These are phyloP conservation scores for Leptobrachium leishanense DNA, from an alignment of 2,113 vertebrate species.

Conservation along the genomic window DNA sequence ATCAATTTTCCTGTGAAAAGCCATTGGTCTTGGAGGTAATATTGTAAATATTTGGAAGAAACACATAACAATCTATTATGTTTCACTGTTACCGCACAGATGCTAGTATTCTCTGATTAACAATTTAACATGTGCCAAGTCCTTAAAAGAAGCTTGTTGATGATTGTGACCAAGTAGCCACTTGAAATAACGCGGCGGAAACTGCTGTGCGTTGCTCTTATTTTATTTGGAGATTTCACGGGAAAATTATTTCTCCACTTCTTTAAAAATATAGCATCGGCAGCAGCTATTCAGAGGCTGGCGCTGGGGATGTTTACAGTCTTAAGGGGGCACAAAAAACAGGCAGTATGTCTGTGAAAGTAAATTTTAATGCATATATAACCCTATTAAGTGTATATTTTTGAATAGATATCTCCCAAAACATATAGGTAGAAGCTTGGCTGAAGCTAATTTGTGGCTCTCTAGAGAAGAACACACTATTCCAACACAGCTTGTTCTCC, in stretches of 20 bases:
- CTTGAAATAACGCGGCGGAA: not conserved
- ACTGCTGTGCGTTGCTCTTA: not conserved
- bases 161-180: slow-evolving; percentile 13
- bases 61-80: not conserved
- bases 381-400: too few species aligned
- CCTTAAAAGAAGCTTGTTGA: slow-evolving; percentile 1
- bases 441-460: too few species aligned
- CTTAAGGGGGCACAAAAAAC: too few species aligned
- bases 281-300: too few species aligned
- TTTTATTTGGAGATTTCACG: not conserved
- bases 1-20: not conserved
- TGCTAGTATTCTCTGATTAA: slow-evolving; percentile 2
- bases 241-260: not conserved
- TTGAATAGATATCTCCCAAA: too few species aligned
- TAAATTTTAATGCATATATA: too few species aligned
- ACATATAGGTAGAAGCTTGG: too few species aligned
- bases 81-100: not conserved
- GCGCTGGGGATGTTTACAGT: too few species aligned
- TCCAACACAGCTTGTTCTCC: too few species aligned
- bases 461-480: too few species aligned
- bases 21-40: not conserved
- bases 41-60: slow-evolving; percentile 1
- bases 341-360: too few species aligned
- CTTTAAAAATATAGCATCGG: too few species aligned
- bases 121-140: slow-evolving; percentile 17